A percentile compares a stretch with the other conserved stretches of the same genome.
phyloP scores from a whole-genome alignment of 2,797 vertebrate species.

The Silurus lanzhouensis region DNA sequence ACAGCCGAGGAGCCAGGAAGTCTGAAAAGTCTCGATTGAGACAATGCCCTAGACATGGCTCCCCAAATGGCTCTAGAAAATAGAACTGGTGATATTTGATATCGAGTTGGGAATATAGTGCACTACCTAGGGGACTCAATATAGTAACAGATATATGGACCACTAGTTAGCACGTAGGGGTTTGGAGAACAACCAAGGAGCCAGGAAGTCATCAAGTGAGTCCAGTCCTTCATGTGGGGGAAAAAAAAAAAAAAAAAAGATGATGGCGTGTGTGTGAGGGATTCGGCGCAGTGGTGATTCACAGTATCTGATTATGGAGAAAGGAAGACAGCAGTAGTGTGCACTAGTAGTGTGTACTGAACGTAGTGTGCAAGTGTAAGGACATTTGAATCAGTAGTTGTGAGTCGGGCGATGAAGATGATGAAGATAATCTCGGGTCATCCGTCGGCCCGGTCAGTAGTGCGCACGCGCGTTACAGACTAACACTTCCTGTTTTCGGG shows the following conservation, averaged over 20 bases:
- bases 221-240: neutral
- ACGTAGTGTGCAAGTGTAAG: constrained; percentile 4
- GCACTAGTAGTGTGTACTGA: constrained; percentile 15
- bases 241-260: neutral
- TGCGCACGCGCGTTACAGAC: neutral
- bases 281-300: constrained; percentile 9
- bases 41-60: no score
- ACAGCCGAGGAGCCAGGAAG: no score
- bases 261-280: constrained; percentile 16
- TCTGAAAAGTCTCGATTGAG: no score
- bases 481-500: constrained; percentile 12
- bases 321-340: constrained; percentile 30
- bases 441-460: neutral
- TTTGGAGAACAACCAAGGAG: neutral
- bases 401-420: no score
- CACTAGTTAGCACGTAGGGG: neutral
- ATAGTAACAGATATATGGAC: neutral
- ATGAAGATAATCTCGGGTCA: neutral
- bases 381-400: neutral
- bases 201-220: constrained; percentile 19
- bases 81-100: no score
- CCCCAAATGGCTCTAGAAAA: no score
- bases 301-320: constrained; percentile 31
- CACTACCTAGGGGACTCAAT: neutral
- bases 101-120: neutral